phyloP scores from a whole-genome alignment of 2,113 vertebrate genomes.

The Cephalopterus ornatus region DNA sequence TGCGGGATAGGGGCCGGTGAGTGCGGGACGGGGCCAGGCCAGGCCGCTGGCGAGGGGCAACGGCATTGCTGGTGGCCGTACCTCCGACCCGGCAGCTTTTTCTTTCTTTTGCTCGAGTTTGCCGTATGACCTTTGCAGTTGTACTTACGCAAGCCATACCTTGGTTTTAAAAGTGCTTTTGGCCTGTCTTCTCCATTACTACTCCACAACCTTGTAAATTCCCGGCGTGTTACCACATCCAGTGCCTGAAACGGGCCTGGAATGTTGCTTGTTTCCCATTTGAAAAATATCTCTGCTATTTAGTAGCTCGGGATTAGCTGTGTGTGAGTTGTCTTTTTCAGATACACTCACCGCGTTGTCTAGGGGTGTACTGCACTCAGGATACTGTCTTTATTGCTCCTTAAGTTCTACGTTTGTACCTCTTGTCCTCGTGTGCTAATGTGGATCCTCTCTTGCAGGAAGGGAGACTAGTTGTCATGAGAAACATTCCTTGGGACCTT shows the following conservation, averaged over 20 bases:
- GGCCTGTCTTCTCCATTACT: not conserved
- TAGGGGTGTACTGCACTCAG: no score
- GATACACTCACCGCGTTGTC: not conserved
- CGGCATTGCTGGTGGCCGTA: accelerated
- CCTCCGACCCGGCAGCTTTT: accelerated
- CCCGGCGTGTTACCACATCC: accelerated
- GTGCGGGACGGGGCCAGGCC: no score
- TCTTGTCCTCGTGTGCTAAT: not conserved
- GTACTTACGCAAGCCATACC: accelerated
- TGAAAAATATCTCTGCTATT: not conserved
- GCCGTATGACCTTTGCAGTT: not conserved
- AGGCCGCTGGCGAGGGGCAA: no score
- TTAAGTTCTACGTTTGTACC: not conserved
- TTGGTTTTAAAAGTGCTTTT: not conserved
- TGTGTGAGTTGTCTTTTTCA: not conserved
- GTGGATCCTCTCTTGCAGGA: not conserved
- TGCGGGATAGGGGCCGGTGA: no score
- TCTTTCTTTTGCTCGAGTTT: accelerated
- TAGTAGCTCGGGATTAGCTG: not conserved
- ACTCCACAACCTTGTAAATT: not conserved
- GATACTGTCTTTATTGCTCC: not conserved
- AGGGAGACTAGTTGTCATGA: not conserved
- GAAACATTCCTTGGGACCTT: not conserved
- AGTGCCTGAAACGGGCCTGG: not conserved
- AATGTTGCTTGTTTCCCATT: not conserved